Percentiles rank a stretch among this genome's conserved stretches.
These are phyloP conservation scores for Parus major DNA, from an alignment of 2,113 vertebrate species.

Conservation along the genomic window DNA sequence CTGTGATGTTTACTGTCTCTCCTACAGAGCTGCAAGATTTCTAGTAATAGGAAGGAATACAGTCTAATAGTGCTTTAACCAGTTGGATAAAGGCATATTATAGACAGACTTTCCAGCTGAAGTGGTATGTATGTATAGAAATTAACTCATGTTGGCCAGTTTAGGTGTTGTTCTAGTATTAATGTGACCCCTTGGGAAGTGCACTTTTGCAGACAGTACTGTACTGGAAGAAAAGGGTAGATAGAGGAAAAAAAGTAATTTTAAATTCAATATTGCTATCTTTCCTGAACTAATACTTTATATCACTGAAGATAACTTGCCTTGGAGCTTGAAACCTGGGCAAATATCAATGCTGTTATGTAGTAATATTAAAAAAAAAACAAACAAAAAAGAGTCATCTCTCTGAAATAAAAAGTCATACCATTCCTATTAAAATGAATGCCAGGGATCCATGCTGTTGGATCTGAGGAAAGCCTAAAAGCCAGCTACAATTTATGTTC, in stretches of 20 bases:
- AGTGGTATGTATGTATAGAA: background rate
- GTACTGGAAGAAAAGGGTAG: background rate
- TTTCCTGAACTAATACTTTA: background rate
- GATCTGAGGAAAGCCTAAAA: background rate
- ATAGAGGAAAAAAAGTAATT: background rate
- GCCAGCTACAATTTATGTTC: background rate
- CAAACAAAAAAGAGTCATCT: background rate
- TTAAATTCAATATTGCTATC: background rate
- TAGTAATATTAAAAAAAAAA: background rate
- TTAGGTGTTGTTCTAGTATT: background rate
- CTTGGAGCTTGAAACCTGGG: background rate
- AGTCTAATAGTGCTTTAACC: background rate
- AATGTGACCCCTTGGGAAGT: background rate
- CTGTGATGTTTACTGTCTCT: background rate
- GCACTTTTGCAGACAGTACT: background rate
- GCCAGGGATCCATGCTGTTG: background rate
- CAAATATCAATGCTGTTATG: background rate
- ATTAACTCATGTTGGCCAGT: background rate
- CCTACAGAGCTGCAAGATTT: background rate
- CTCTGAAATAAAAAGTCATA: background rate
- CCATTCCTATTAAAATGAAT: background rate
- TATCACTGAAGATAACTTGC: background rate
- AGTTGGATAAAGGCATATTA: background rate
- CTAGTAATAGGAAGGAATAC: background rate
- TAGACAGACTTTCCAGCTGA: background rate